Evolutionary conservation across 1,140 invertebrate genomes (phyloP).

Genomic region (Dendrolimus punctatus): DNA sequence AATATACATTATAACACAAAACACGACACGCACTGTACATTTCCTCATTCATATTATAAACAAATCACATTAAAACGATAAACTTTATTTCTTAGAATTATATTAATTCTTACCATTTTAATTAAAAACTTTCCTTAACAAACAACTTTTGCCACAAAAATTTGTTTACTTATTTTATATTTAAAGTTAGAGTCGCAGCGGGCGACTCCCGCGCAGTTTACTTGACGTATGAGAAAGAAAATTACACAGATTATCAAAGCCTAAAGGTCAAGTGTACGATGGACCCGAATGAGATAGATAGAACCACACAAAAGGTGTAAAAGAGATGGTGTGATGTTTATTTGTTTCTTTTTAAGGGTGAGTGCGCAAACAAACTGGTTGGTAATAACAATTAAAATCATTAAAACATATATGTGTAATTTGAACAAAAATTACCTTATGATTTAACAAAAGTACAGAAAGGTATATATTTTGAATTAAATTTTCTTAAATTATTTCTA

Average conservation of each 20-base stretch:
- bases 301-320: conserved; percentile 13
- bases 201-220: conserved; percentile 22
- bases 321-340: conserved; percentile 19
- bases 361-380: conserved; percentile 39
- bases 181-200: conserved; percentile 7
- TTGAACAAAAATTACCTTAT: background rate
- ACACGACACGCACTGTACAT: too few species aligned
- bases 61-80: too few species aligned
- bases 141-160: conserved; percentile 14
- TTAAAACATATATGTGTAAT: conserved; percentile 1
- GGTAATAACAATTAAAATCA: conserved; percentile 28
- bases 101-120: conserved; percentile 22
- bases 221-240: conserved; percentile 32
- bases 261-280: conserved; percentile 50
- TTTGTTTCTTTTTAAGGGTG: conserved; percentile 19
- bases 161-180: conserved; percentile 9
- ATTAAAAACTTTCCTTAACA: conserved; percentile 11
- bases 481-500: too few species aligned
- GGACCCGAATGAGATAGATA: conserved; percentile 26
- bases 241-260: conserved; percentile 23
- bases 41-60: too few species aligned
- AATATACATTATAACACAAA: too few species aligned
- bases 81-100: background rate
- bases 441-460: background rate
- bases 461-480: too few species aligned